A percentile compares a stretch with the other conserved stretches of the same genome.
Conservation (phyloP, 2,888 invertebrate species). For the Leptopilina syphax region DNA sequence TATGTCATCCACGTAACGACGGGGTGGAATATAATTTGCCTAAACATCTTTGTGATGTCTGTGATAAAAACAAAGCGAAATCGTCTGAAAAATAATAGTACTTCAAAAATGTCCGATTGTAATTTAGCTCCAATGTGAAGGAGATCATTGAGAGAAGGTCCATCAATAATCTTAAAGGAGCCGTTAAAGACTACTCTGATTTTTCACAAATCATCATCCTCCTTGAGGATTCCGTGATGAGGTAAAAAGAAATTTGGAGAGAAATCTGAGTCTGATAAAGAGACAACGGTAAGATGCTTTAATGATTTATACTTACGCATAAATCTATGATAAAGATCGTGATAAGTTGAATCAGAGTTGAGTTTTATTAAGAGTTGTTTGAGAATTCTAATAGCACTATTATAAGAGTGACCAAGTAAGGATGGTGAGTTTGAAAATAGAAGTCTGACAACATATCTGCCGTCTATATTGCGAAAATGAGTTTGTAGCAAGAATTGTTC, state of each 20-base stretch:
- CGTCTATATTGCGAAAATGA: too few relatives aligned
- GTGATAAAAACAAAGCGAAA: conserved; percentile 44
- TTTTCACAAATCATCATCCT: background rate
- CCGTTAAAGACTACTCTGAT: conserved; percentile 51
- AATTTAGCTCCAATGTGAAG: conserved; percentile 45
- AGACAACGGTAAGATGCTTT: background rate
- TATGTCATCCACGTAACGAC: conserved; percentile 55
- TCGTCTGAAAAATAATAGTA: conserved; percentile 43
- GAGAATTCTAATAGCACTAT: background rate
- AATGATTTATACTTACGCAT: background rate
- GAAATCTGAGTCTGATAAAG: background rate
- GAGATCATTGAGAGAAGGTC: conserved; percentile 44
- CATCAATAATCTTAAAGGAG: conserved; percentile 40
- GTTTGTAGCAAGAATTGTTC: too few relatives aligned
- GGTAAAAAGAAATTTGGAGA: background rate
- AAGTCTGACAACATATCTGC: too few relatives aligned
- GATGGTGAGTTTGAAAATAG: too few relatives aligned
- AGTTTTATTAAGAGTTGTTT: background rate
- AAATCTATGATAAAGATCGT: background rate
- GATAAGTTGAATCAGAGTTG: background rate
- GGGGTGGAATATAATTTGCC: conserved; percentile 47
- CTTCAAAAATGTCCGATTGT: conserved; percentile 45
- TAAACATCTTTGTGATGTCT: conserved; percentile 51
- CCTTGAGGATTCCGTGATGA: background rate
- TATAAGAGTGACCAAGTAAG: too few relatives aligned